phyloP scores from a whole-genome alignment of 2,888 invertebrate species.

The Eupeodes luniger region DNA sequence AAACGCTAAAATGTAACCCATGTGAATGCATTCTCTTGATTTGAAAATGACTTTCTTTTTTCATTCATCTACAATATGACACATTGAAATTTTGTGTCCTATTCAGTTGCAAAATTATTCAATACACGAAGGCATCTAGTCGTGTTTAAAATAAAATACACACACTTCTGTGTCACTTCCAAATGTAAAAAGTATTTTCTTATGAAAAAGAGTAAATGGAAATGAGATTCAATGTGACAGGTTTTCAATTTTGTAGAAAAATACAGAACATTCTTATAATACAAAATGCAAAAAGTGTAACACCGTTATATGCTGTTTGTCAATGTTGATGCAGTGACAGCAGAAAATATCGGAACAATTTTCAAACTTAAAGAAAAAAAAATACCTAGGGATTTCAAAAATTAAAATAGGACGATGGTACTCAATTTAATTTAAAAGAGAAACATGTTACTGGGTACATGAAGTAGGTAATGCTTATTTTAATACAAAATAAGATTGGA shows the following conservation, averaged over 20 bases:
- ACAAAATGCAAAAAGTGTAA: slow-evolving; percentile 50
- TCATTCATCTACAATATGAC: not conserved
- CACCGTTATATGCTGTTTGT: slow-evolving; percentile 12
- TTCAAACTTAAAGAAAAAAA: not conserved
- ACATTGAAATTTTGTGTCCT: not conserved
- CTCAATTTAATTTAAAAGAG: no score
- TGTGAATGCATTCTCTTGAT: not conserved
- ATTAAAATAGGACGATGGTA: no score
- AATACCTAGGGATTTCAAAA: no score
- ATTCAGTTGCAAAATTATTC: slow-evolving; percentile 3
- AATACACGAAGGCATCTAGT: not conserved
- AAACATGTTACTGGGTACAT: no score
- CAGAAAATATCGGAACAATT: slow-evolving; percentile 23
- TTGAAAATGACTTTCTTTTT: not conserved
- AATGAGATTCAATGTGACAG: slow-evolving; percentile 48
- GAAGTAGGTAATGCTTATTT: no score
- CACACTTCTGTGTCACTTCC: slow-evolving; percentile 15
- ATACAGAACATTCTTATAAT: slow-evolving; percentile 48
- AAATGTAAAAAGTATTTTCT: slow-evolving; percentile 4
- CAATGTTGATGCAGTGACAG: slow-evolving; percentile 24
- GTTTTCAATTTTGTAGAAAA: slow-evolving; percentile 65
- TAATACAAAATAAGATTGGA: no score
- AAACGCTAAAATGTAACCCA: not conserved
- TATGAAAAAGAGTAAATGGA: not conserved
- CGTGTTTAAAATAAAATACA: slow-evolving; percentile 10